These are phyloP conservation scores for Anniella stebbinsi DNA, from an alignment of 2,797 vertebrate genomes.

Conservation along the genomic window DNA sequence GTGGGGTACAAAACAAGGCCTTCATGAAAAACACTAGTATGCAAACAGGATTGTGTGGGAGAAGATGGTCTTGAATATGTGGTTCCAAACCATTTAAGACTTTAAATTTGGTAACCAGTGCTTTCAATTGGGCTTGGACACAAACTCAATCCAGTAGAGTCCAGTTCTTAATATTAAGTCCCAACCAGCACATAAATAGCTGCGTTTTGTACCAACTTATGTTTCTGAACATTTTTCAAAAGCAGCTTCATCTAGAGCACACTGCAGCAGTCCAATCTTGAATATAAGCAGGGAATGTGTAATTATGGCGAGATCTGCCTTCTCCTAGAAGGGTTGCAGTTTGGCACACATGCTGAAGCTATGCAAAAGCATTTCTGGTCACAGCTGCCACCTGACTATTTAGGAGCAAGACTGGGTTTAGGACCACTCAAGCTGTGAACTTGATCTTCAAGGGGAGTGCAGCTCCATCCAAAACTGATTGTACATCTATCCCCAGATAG, in stretches of 20 bases:
- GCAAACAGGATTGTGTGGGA: neutral
- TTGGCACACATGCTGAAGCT: neutral
- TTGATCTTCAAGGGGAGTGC: neutral
- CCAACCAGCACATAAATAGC: neutral
- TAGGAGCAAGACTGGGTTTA: neutral
- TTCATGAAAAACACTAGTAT: neutral
- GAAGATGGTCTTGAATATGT: neutral
- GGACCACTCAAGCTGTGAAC: neutral
- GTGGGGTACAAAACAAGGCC: neutral
- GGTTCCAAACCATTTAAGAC: neutral
- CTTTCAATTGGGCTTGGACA: neutral
- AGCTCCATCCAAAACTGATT: neutral
- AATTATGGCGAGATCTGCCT: neutral
- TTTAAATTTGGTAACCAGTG: neutral
- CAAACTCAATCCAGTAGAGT: neutral
- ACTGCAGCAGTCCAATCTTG: neutral
- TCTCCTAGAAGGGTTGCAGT: neutral
- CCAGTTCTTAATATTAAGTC: neutral
- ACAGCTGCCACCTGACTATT: neutral
- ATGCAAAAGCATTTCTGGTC: neutral
- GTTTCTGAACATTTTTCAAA: neutral
- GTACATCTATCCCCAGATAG: too few relatives aligned
- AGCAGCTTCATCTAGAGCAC: neutral
- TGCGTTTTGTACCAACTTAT: neutral
- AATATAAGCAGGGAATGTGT: neutral